Base-by-base conservation (phyloP, 2,888 invertebrate species). In the Neuroscelio doddi region DNA sequence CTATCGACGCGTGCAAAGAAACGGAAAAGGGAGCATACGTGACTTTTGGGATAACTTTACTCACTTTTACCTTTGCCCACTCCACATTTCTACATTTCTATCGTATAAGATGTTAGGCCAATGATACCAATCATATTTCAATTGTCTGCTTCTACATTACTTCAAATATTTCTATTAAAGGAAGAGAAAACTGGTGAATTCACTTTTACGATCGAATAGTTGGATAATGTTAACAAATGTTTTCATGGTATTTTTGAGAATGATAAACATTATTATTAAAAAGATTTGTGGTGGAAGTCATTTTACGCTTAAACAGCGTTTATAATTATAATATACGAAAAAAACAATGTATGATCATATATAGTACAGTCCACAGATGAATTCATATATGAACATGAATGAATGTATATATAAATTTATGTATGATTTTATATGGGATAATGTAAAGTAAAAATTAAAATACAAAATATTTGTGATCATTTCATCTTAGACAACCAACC, bases 21-120 rank as follows among this genome's bases (percentile, higher is more conserved):
- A 47, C 34, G 34, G 47, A 36, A 47, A 47, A 47, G 36, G 36
- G 34, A 36, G 47, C 47, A 47, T 47, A 47, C 47, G 47, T 47
- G 47, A 47, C 47, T 47, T 17, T 38, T 24, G 10, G 36, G 34
- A 36, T 14, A n/a, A 26, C 30, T 24, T 36, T 47, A 15, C 14
- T 15, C 15, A n/a, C 26, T 7, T 21, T 8, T 3, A 3, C 10
- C 38, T 16, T 7, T 44, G 16, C 10, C 16, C 26, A 10, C 10
- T 5, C 16, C 12, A 5, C n/a, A 39, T n/a, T 39, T 29, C 5
- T 29, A 44, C 46, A 17, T 32, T 32, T 32, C 32, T 32, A 32
- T 47, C 36, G 24, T 16, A 24, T 47, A 12, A 34, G 16, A 24
- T 24, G 34, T 34, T 12, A 10, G 24, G 9, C 14, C 16, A 27